These are phyloP conservation scores for Hippopotamus amphibius DNA, from an alignment of 2,113 vertebrate genomes.

Conservation along the genomic window DNA sequence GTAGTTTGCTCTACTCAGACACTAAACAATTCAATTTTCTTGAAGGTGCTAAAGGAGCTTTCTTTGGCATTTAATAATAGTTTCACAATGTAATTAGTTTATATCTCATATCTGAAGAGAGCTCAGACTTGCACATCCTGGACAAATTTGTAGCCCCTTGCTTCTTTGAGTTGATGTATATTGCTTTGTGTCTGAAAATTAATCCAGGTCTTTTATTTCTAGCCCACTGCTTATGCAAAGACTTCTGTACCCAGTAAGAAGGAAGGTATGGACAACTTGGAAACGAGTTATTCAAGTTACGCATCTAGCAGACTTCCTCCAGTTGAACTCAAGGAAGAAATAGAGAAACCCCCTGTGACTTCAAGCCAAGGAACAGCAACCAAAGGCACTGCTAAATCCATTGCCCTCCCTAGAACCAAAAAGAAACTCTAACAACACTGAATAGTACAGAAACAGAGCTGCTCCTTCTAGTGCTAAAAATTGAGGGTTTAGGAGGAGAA, in stretches of 20 bases:
- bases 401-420: slow-evolving; percentile 65
- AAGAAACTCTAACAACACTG: slow-evolving; percentile 74
- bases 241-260: slow-evolving; percentile 78
- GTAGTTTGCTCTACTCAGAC: not conserved
- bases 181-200: slow-evolving; percentile 74
- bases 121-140: not conserved
- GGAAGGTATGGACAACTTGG: slow-evolving; percentile 69
- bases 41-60: not conserved
- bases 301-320: slow-evolving; percentile 69
- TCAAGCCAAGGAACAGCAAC: slow-evolving; percentile 53
- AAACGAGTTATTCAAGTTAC: slow-evolving; percentile 23
- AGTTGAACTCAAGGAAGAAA: slow-evolving; percentile 74
- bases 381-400: slow-evolving; percentile 72
- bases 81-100: not conserved
- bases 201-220: slow-evolving; percentile 68
- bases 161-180: not conserved
- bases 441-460: slow-evolving; percentile 53
- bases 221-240: slow-evolving; percentile 81
- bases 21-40: not conserved
- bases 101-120: not conserved
- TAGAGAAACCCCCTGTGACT: slow-evolving; percentile 65
- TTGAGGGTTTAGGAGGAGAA: slow-evolving; percentile 50
- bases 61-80: not conserved
- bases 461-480: slow-evolving; percentile 67
- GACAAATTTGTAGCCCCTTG: not conserved